Base-by-base conservation (phyloP, 2,888 invertebrate genomes). In the Epirrhoe alternata region DNA sequence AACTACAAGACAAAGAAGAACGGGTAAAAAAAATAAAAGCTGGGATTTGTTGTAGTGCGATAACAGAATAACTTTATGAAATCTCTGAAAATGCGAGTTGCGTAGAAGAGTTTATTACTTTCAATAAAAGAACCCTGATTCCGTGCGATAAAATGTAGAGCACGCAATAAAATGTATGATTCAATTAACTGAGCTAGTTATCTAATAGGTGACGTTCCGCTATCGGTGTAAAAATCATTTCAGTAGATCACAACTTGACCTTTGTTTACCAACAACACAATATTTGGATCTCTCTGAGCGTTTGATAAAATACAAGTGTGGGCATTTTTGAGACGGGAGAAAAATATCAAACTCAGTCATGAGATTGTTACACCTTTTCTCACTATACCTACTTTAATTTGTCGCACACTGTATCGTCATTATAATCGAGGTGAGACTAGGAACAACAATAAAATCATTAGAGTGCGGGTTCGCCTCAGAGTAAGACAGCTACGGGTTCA, bases 81-180 rank as follows among this genome's bases (percentile, higher is more conserved):
- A 42, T 24, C 50, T 58, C n/a, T 24, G 49, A 49, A 57, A 66
- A 51, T 62, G 54, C 50, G 42, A 66, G 57, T 51, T 59, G 10
- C 45, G 58, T 45, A 42, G 42, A 24, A 59, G 30, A 58, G 33
- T 62, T 66, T 62, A 67, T 60, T 59, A 55, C 51, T 55, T 51
- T 47, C 53, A 60, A 61, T 64, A 64, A 64, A 56, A 14, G 49
- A 59, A 60, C 56, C 50, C 56, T 63, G 63, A 64, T 67, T 62
- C 53, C 14, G 53, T 8, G 64, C 35, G 54, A 61, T 57, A 61
- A 68, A 64, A 64, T 53, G 35, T 61, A 50, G 31, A 68, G 57
- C 33, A 68, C 51, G 17, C 56, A 57, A 70, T 68, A 71, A 54
- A 71, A 64, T 63, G 51, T 55, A 64, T 52, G 51, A 62, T 64